Conservation (phyloP, 2,888 invertebrate genomes). For the Luperina testacea region DNA sequence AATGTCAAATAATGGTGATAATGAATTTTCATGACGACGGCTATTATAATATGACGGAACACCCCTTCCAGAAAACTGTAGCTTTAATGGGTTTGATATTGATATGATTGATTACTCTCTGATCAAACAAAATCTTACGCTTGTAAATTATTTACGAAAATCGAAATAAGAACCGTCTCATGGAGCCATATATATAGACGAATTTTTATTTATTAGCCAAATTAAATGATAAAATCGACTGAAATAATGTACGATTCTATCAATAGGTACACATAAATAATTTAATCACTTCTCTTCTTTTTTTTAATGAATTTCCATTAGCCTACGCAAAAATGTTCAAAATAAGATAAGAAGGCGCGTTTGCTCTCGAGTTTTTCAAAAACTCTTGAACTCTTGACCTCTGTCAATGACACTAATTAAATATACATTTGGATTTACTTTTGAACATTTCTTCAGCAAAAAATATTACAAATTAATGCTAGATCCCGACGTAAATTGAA, state of each 20-base stretch:
- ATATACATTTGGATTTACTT: slow-evolving; percentile 39
- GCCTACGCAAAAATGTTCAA: not conserved
- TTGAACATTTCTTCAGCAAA: slow-evolving; percentile 31
- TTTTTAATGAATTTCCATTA: not conserved
- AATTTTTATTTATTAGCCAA: not conserved
- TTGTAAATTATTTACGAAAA: not conserved
- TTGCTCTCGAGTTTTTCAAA: slow-evolving; percentile 13
- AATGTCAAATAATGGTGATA: not conserved
- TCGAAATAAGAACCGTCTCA: not conserved
- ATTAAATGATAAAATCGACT: not conserved
- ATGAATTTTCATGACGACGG: not conserved
- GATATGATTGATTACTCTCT: not conserved
- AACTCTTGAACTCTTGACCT: no score
- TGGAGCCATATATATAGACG: not conserved
- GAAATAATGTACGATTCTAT: not conserved
- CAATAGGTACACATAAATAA: not conserved
- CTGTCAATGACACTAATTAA: slow-evolving; percentile 31
- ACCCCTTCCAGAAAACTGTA: not conserved
- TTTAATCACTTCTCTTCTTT: not conserved
- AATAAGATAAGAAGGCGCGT: slow-evolving; percentile 10
- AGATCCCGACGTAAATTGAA: slow-evolving; percentile 32
- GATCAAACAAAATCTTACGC: not conserved
- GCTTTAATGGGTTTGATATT: not conserved
- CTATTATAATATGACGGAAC: not conserved
- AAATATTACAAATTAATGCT: slow-evolving; percentile 39